Percentiles rank a stretch among this genome's conserved stretches.
phyloP scores from a whole-genome alignment of 2,888 invertebrate genomes.

The Flexamia atlantica region DNA sequence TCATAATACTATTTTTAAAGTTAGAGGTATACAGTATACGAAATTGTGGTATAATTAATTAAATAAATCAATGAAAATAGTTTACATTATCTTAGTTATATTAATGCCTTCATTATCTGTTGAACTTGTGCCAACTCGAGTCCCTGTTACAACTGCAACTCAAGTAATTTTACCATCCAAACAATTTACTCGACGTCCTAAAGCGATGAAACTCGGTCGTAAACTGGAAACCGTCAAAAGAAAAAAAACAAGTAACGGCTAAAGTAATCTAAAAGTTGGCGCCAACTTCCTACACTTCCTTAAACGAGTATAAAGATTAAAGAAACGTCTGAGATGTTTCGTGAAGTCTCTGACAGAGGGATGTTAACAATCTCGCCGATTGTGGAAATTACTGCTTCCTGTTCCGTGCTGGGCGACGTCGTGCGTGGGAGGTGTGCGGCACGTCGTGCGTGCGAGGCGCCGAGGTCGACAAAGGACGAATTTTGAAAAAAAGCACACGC shows the following conservation, averaged over 20 bases:
- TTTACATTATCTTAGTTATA: too few relatives aligned
- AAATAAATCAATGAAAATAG: too few relatives aligned
- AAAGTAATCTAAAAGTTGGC: conserved; percentile 54
- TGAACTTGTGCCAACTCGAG: too few relatives aligned
- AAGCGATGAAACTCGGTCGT: neutral
- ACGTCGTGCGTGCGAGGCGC: neutral
- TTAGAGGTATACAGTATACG: too few relatives aligned
- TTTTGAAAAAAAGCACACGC: too few relatives aligned
- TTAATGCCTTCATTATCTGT: too few relatives aligned
- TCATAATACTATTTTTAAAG: too few relatives aligned
- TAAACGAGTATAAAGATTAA: conserved; percentile 48
- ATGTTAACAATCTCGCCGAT: conserved; percentile 34
- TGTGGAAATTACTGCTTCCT: conserved; percentile 35
- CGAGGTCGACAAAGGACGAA: too few relatives aligned
- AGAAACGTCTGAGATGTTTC: conserved; percentile 21
- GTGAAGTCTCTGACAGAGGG: conserved; percentile 14
- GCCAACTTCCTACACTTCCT: conserved; percentile 44
- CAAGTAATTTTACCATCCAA: neutral
- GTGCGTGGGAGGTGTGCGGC: neutral
- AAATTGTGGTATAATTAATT: too few relatives aligned
- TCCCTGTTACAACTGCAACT: neutral
- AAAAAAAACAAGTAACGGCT: conserved; percentile 39
- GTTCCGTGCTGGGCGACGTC: conserved; percentile 26
- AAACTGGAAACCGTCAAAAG: conserved; percentile 31
- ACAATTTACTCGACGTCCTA: neutral